phyloP scores from a whole-genome alignment of 2,797 vertebrate species.

The Pogonophryne albipinna region DNA sequence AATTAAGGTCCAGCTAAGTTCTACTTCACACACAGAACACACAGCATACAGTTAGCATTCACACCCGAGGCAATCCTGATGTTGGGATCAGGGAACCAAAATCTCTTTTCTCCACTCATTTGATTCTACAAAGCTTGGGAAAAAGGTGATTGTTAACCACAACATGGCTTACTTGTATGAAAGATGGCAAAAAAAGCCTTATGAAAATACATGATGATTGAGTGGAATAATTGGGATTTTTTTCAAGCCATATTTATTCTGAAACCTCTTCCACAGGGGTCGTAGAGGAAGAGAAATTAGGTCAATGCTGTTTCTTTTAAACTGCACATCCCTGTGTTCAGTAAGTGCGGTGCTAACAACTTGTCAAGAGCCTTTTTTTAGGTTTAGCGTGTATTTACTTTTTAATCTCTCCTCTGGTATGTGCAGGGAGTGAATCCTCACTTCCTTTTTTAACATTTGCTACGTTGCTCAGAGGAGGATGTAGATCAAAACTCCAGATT shows the following conservation, averaged over 20 bases:
- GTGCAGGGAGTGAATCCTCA: conserved; percentile 41
- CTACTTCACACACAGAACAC: conserved; percentile 30
- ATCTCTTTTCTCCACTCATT: conserved; percentile 36
- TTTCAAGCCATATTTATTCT: conserved; percentile 20
- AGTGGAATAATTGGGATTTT: conserved; percentile 45
- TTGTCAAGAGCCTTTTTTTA: conserved; percentile 32
- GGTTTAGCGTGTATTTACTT: conserved; percentile 18
- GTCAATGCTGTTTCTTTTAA: conserved; percentile 6
- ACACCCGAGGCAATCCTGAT: conserved; percentile 34
- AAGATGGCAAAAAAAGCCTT: not conserved
- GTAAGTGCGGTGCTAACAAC: conserved; percentile 18
- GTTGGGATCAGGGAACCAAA: conserved; percentile 39
- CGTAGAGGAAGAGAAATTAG: conserved; percentile 2
- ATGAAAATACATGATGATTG: conserved; percentile 33
- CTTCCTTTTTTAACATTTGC: conserved; percentile 70
- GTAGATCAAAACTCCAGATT: conserved; percentile 78
- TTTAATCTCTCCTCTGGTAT: conserved; percentile 40
- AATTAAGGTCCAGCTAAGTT: conserved; percentile 52
- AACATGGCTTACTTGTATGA: conserved; percentile 17
- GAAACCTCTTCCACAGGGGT: not conserved
- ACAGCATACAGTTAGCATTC: conserved; percentile 44
- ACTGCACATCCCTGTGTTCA: conserved; percentile 27
- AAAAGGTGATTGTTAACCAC: conserved; percentile 25
- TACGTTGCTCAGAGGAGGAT: conserved; percentile 47
- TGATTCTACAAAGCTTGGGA: conserved; percentile 8